phyloP scores from a whole-genome alignment of 2,113 vertebrate species.

The Oenanthe oenanthe region DNA sequence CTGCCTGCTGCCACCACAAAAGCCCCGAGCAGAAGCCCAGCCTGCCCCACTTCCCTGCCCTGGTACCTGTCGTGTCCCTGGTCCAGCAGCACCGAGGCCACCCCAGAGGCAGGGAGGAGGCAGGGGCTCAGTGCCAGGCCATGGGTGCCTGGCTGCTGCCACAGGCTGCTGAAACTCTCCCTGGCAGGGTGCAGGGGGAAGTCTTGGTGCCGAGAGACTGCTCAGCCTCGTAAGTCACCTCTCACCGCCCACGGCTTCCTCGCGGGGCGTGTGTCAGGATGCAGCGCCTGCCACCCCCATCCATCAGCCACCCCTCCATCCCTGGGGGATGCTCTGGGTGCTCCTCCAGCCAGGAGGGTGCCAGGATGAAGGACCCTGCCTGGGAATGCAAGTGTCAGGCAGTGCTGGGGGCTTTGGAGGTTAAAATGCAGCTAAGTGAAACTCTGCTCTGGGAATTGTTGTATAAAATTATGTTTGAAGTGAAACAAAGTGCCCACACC shows the following conservation, averaged over 20 bases:
- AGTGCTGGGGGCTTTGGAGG: accelerated
- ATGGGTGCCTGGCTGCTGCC: neutral
- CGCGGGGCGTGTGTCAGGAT: neutral
- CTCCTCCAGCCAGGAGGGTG: accelerated
- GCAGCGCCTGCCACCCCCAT: accelerated
- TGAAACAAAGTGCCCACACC: accelerated
- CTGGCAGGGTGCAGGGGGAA: neutral
- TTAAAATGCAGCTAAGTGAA: accelerated
- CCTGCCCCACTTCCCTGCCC: accelerated
- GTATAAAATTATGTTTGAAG: neutral
- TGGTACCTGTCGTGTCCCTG: neutral
- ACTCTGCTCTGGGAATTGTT: no score
- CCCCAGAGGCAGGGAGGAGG: neutral
- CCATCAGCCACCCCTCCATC: accelerated
- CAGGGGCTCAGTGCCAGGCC: neutral
- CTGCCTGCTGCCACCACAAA: neutral
- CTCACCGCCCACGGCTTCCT: slow-evolving; percentile 34
- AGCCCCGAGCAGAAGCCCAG: accelerated
- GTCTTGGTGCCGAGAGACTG: accelerated
- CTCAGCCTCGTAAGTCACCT: neutral
- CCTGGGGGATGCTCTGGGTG: accelerated
- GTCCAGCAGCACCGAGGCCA: neutral
- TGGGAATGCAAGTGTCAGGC: accelerated
- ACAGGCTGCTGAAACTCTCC: neutral
- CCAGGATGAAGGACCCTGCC: neutral